Evolutionary conservation across 2,888 invertebrate genomes (phyloP), one percentile per base, ranked within the genome.

Genomic region (Synergus umbraculus): DNA sequence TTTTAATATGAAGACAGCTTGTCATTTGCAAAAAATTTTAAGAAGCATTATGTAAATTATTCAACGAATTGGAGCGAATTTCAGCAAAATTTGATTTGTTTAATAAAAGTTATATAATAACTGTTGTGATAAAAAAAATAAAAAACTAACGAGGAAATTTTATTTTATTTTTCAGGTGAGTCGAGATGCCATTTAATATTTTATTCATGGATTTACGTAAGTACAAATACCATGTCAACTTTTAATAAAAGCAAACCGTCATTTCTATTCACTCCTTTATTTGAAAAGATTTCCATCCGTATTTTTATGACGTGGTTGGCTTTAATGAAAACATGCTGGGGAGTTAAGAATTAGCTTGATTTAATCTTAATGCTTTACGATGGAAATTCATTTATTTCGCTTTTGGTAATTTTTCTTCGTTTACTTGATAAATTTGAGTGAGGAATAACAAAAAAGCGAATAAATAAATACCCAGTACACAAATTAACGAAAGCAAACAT

Each of bases 101-200:
- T 7, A 7, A 37, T 37, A 37, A 37, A 37, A 37, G 5, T 37
- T 5, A 37, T 37, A 37, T 37, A 37, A 37, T 37, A 4, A 0
- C 37, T 5, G 5, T 7, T 37, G 37, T 5, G 37, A 37, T 37
- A 5, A 5, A 5, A 5, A 37, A 37, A 37, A 22, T 29, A 37
- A 22, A 63, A 63, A 63, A 63, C 12, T 66, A 8, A 66, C 12
- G n/a, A 44, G n/a, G 46, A 22, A 8, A 13, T 10, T 67, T 67
- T 67, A n/a, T n/a, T n/a, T n/a, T n/a, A n/a, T 44, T 67, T 7
- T 67, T 67, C 67, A 67, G 44, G 67, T 67, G 67, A 67, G 67
- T 67, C 22, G 9, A 41, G 8, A 66, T 66, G 5, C 12, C 60
- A 5, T 63, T 63, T 43, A 29, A 46, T 43, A 12, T 46, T 46